Conservation (phyloP, 2,797 vertebrate species). For the Monodelphis domestica region DNA sequence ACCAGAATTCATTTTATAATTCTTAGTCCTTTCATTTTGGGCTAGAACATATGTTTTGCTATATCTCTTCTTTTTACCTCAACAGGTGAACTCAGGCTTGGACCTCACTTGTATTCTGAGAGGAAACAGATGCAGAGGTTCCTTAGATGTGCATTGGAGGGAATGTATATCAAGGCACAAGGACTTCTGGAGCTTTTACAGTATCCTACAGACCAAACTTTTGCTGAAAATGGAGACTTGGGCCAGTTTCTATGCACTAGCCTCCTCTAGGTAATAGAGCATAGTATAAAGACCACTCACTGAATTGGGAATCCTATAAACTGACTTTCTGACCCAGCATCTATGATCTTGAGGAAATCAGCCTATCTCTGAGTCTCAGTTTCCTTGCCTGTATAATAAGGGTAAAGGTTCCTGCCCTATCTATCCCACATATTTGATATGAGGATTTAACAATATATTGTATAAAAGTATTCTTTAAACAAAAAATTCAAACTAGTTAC, state of each 20-base stretch:
- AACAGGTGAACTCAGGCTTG: neutral
- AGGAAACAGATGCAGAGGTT: neutral
- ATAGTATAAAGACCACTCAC: neutral
- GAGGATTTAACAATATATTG: neutral
- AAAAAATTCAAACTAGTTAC: neutral
- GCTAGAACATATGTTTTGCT: neutral
- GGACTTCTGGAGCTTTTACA: neutral
- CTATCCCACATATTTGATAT: neutral
- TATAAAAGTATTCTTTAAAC: neutral
- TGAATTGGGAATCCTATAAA: neutral
- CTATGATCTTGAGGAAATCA: neutral
- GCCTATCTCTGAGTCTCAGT: neutral
- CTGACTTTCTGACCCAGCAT: neutral
- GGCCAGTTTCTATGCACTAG: neutral
- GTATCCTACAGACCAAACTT: neutral
- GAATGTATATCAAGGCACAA: neutral
- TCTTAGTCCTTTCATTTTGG: neutral
- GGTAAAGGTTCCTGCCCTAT: neutral
- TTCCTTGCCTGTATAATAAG: neutral
- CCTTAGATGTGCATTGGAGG: neutral
- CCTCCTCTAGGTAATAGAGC: neutral
- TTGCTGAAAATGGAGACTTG: neutral
- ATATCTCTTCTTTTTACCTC: neutral
- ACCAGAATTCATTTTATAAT: too few species aligned
- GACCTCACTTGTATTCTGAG: neutral